phyloP scores from a whole-genome alignment of 2,113 vertebrate genomes.

The Grammomys surdaster region DNA sequence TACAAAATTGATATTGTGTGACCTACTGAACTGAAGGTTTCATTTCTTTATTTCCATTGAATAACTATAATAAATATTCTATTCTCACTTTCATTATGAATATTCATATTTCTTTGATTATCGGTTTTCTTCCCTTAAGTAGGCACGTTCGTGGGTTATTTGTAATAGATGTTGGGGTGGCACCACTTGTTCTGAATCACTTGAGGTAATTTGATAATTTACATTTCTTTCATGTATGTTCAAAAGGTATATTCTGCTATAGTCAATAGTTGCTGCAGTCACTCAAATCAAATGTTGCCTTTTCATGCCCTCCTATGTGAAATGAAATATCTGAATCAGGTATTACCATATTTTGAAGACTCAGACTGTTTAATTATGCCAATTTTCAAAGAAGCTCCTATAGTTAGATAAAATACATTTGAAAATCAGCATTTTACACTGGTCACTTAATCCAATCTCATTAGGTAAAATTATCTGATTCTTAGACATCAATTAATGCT shows the following conservation, averaged over 20 bases:
- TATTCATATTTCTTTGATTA: slow-evolving; percentile 62
- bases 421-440: slow-evolving; percentile 75
- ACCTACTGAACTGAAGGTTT: slow-evolving; percentile 41
- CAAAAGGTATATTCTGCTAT: slow-evolving; percentile 50
- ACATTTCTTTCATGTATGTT: slow-evolving; percentile 69
- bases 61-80: slow-evolving; percentile 11
- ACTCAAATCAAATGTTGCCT: slow-evolving; percentile 54
- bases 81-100: slow-evolving; percentile 54
- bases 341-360: slow-evolving; percentile 76
- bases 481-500: slow-evolving; percentile 73
- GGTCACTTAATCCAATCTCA: slow-evolving; percentile 74
- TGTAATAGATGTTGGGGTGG: slow-evolving; percentile 33
- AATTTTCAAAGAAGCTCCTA: slow-evolving; percentile 65
- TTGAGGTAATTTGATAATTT: slow-evolving; percentile 69
- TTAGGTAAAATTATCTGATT: slow-evolving; percentile 70
- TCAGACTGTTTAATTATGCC: slow-evolving; percentile 73
- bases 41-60: slow-evolving; percentile 51
- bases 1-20: neutral
- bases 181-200: slow-evolving; percentile 51
- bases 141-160: slow-evolving; percentile 48
- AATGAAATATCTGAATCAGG: slow-evolving; percentile 70
- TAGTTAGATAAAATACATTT: slow-evolving; percentile 72
- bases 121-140: slow-evolving; percentile 28
- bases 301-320: slow-evolving; percentile 51
- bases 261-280: slow-evolving; percentile 62